phyloP scores from a whole-genome alignment of 2,888 invertebrate genomes.

The Euplagia quadripunctaria region DNA sequence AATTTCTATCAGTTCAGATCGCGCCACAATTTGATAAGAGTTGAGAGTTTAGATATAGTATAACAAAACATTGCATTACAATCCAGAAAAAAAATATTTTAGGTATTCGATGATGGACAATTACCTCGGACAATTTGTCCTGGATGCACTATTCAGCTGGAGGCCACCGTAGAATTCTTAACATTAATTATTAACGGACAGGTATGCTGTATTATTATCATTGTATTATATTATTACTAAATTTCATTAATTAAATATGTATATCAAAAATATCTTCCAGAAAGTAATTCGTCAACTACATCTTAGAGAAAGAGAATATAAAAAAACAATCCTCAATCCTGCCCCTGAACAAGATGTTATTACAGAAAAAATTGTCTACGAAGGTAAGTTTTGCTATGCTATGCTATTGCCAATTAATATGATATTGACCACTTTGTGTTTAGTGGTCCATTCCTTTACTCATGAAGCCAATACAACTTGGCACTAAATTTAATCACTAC shows the following conservation, averaged over 20 bases:
- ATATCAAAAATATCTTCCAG: slow-evolving; percentile 60
- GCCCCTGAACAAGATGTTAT: slow-evolving; percentile 61
- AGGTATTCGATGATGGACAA: slow-evolving; percentile 91
- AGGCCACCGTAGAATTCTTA: slow-evolving; percentile 92
- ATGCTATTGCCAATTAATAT: too few species aligned
- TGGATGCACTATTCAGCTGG: slow-evolving; percentile 92
- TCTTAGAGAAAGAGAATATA: slow-evolving; percentile 76
- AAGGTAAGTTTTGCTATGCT: slow-evolving; percentile 71
- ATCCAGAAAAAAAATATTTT: slow-evolving; percentile 46
- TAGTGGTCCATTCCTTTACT: too few species aligned
- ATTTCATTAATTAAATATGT: not conserved
- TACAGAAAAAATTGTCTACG: slow-evolving; percentile 74
- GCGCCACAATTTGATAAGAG: slow-evolving; percentile 34
- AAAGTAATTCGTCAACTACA: slow-evolving; percentile 77
- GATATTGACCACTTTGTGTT: too few species aligned
- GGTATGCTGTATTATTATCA: slow-evolving; percentile 57
- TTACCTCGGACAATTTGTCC: slow-evolving; percentile 92
- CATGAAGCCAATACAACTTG: too few species aligned
- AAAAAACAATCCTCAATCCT: slow-evolving; percentile 62
- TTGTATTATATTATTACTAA: not conserved
- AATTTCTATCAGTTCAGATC: slow-evolving; percentile 17
- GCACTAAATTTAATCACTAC: too few species aligned
- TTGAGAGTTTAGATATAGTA: not conserved
- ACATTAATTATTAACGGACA: slow-evolving; percentile 91
- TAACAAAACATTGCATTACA: not conserved